Evolutionary conservation across 2,888 invertebrate species (phyloP), one percentile per base, ranked within the genome.

Genomic region (Xylota segnis): DNA sequence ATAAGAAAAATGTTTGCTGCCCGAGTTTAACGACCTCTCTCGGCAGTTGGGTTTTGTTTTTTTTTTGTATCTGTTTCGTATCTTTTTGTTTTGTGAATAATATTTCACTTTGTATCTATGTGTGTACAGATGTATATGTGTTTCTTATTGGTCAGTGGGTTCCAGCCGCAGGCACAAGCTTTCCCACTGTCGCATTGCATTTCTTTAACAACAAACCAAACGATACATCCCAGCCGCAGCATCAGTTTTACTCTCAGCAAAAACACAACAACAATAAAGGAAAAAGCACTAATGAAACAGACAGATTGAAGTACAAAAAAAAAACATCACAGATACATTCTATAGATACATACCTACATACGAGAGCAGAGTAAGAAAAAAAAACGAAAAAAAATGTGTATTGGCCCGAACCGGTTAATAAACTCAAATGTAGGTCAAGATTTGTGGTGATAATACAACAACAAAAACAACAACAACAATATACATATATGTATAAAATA

Each of bases 351-450:
- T 43, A 56, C 52, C 32, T 50, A 66, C 43, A 43, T 40, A 45
- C 7, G 59, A 29, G 72, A 45, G 52, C n/a, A 56, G 54, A 50
- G 40, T 10, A 47, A 56, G n/a, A 32, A 58, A 34, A 47, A 50
- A 32, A 72, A 54, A 23, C 40, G 74, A 18, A 78, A 72, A 63
- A 83, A 83, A 77, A 68, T 68, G 59, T 79, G 84, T 81, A 86
- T 81, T 81, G 81, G 84, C 81, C 78, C 86, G 88, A 91, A 91
- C 90, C 90, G 91, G 90, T 91, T 91, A 89, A 90, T 89, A 90
- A 90, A 90, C 89, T 89, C 87, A 89, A 89, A 91, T 90, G 89
- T 91, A 89, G 91, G 91, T 91, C 91, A 91, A 91, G 91, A 91
- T 91, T 91, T 88, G 89, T 88, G 89, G 88, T 90, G 90, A 90